Conservation (phyloP, 2,113 vertebrate genomes). For the Pycnonotus jocosus region DNA sequence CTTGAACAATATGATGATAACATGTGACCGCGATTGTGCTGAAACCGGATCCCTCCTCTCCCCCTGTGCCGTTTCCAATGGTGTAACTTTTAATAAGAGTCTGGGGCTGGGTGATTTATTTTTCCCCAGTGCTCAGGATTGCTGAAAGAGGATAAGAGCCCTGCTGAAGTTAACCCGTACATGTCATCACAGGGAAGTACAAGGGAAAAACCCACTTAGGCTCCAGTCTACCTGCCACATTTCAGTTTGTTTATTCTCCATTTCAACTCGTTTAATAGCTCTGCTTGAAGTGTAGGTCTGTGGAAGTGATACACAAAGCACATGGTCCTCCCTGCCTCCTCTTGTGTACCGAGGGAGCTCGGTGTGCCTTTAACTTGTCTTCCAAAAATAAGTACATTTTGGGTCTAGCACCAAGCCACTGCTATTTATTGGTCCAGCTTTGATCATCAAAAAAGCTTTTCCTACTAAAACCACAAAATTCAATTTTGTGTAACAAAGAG, state of each 20-base stretch:
- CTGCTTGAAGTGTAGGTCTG: not conserved
- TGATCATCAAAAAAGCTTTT: slow-evolving; percentile 37
- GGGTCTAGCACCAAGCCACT: not conserved
- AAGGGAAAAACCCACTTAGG: not conserved
- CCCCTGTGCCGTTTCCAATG: slow-evolving; percentile 31
- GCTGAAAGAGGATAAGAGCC: slow-evolving; percentile 56
- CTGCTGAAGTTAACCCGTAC: slow-evolving; percentile 41
- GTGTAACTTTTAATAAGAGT: slow-evolving; percentile 66
- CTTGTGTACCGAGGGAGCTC: not conserved
- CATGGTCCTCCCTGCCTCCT: not conserved
- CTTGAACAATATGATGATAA: slow-evolving; percentile 33
- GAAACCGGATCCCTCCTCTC: slow-evolving; percentile 59
- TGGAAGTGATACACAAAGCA: not conserved
- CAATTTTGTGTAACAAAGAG: slow-evolving; percentile 23
- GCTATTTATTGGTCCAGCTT: slow-evolving; percentile 45
- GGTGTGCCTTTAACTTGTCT: not conserved
- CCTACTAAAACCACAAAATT: slow-evolving; percentile 22
- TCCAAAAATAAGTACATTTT: slow-evolving; percentile 28
- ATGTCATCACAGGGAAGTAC: not conserved
- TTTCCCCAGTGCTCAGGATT: slow-evolving; percentile 32
- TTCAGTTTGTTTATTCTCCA: not conserved
- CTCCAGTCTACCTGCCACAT: not conserved
- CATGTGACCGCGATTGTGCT: slow-evolving; percentile 31
- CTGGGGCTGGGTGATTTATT: slow-evolving; percentile 61
- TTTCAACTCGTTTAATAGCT: not conserved